These are phyloP conservation scores for Callyntrura guangdongensis DNA, from an alignment of 2,888 invertebrate genomes.

Conservation along the genomic window DNA sequence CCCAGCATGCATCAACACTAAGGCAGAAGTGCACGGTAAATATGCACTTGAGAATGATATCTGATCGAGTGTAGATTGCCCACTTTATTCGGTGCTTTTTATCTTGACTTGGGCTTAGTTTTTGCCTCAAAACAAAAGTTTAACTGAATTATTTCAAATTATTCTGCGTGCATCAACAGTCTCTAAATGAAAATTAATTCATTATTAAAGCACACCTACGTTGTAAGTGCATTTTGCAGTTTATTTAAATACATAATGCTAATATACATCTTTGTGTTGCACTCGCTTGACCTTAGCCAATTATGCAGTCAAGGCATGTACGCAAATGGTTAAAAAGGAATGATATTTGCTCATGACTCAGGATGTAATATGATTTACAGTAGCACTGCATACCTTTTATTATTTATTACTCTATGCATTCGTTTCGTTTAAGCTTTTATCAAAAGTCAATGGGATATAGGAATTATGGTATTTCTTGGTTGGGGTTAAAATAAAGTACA, in stretches of 20 bases:
- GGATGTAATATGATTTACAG: neutral
- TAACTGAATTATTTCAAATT: neutral
- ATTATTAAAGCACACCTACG: neutral
- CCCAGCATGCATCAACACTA: no score
- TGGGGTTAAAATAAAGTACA: no score
- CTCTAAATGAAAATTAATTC: neutral
- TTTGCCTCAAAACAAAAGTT: neutral
- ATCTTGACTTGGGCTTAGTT: neutral
- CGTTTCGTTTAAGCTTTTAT: no score
- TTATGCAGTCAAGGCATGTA: neutral
- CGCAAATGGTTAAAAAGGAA: neutral
- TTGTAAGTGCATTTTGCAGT: neutral
- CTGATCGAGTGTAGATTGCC: neutral
- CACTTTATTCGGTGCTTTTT: neutral
- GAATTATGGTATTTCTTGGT: neutral
- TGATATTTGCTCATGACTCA: neutral
- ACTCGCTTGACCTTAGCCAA: conserved; percentile 44
- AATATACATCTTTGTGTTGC: conserved; percentile 18
- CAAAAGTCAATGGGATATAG: conserved; percentile 32
- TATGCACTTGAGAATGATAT: no score
- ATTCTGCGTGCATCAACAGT: neutral
- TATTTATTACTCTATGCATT: neutral
- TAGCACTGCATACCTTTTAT: neutral
- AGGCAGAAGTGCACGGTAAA: no score
- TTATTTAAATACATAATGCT: neutral